These are phyloP conservation scores for Rhombomys opimus DNA, from an alignment of 2,113 vertebrate species.

Conservation along the genomic window DNA sequence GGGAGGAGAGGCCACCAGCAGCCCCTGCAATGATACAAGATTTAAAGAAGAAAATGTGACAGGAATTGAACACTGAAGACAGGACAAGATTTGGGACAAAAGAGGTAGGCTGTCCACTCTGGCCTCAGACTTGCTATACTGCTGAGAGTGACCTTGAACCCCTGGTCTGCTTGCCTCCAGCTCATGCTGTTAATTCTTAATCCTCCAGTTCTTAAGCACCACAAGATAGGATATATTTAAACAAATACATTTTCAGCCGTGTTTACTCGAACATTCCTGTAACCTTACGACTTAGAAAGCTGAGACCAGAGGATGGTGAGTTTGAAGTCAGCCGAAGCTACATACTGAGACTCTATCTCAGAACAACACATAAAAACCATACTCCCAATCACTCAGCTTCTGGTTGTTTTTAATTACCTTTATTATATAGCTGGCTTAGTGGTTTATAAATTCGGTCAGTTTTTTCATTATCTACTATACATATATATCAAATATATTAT, in stretches of 20 bases:
- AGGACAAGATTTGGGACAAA: not conserved
- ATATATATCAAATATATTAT: not conserved
- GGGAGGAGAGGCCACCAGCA: not conserved
- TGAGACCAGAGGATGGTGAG: not conserved
- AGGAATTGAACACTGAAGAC: not conserved
- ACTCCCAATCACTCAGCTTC: not conserved
- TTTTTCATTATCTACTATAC: not conserved
- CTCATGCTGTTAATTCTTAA: slow-evolving; percentile 26
- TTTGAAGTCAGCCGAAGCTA: not conserved
- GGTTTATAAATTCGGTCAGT: slow-evolving; percentile 9
- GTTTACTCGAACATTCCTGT: too few species aligned
- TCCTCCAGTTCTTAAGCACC: not conserved
- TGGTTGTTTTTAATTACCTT: not conserved
- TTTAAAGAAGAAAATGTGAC: slow-evolving; percentile 4
- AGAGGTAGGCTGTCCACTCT: not conserved
- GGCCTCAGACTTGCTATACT: not conserved
- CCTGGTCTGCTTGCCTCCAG: not conserved
- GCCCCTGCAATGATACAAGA: not conserved
- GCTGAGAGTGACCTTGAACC: not conserved
- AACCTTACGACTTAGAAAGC: not conserved
- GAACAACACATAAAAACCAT: not conserved
- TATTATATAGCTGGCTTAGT: slow-evolving; percentile 13
- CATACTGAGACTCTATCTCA: not conserved
- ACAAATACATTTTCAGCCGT: not conserved
- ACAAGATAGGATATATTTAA: not conserved